Base-by-base conservation (phyloP, 2,888 invertebrate genomes). In the Augochlorella aurata region DNA sequence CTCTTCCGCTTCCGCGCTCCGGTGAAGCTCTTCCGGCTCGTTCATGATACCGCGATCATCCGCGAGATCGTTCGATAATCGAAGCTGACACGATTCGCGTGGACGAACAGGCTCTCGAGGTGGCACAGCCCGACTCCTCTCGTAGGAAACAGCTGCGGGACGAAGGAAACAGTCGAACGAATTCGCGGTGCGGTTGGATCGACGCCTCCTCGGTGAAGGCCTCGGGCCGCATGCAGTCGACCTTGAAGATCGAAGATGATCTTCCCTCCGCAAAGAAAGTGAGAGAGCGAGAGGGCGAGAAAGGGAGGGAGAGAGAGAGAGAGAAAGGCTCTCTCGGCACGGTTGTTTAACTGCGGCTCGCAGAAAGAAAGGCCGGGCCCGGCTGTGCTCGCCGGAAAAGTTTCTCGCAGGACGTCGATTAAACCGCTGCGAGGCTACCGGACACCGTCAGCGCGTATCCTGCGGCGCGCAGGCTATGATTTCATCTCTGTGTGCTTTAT, bases 381-480 rank as follows among this genome's bases (percentile, higher is more conserved):
- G 10, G 9, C 47, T 5, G 50, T 5, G 18, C 38, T 9, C 65
- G 63, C 24, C 63, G 82, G 86, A 88, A 87, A 86, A 87, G 87
- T 83, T 66, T 69, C 61, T 84, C 85, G 86, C 81, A 75, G 85
- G 85, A 86, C 79, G 87, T 83, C 88, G 88, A 88, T 88, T 88
- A 86, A 88, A 88, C 82, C 76, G 88, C 88, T 83, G 88, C 85
- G 83, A 88, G 54, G 86, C 88, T 88, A 88, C 88, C 88, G 88
- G 85, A 88, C 86, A 88, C 83, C 85, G 82, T 83, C 77, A 65
- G 74, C 54, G 79, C 73, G 87, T 70, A 88, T 87, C 86, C 86
- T 86, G 82, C 82, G 82, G 83, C 79, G 84, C 76, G 79, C 79
- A 82, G 77, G 76, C 74, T 88, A 88, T 83, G 88, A 88, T 88